Evolutionary conservation across 2,888 invertebrate genomes (phyloP), one percentile per base, ranked within the genome.

Genomic region (Noctuana brunneofusca): DNA sequence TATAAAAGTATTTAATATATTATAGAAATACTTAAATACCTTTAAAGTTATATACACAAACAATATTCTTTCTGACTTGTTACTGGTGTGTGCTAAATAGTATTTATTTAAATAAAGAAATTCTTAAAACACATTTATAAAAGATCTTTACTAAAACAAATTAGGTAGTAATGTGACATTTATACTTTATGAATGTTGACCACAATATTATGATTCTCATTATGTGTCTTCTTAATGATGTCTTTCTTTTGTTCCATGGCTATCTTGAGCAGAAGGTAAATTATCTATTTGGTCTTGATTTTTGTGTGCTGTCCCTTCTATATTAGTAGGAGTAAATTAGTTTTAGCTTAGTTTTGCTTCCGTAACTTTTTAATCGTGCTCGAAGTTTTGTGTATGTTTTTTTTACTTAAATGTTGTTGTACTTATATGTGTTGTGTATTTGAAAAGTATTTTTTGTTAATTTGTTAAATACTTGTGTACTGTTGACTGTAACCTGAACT

Each of bases 231-330:
- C n/a, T 41, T 70, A 72, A 73, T 67, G 64, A 58, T 65, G 65
- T 54, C 68, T 67, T 75, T 86, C 73, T 86, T 85, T 89, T 90
- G 87, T 90, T 90, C 73, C 90, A 90, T 90, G 90, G 72, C 77
- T 82, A 71, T 74, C 80, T 75, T 78, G 78, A 72, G 79, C 81
- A 89, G 89, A 90, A 90, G 90, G 90, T 90, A 90, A 88, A 56
- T 18, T 71, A 67, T 66, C 35, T 64, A 58, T 65, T 66, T 64
- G 63, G 20, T 46, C 68, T 65, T 73, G 65, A 60, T 71, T 60
- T 65, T 65, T 59, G 56, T 68, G 57, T 68, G 58, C 71, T 60
- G 48, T 54, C 12, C 43, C 18, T 48, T 46, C 12, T 46, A 46
- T 4, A 20, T 20, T 41, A 2, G 41, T 5, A 16, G 12, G 43